A percentile compares a stretch with the other conserved stretches of the same genome.
phyloP scores from a whole-genome alignment of 2,113 vertebrate species.

The Dunckerocampus dactyliophorus region DNA sequence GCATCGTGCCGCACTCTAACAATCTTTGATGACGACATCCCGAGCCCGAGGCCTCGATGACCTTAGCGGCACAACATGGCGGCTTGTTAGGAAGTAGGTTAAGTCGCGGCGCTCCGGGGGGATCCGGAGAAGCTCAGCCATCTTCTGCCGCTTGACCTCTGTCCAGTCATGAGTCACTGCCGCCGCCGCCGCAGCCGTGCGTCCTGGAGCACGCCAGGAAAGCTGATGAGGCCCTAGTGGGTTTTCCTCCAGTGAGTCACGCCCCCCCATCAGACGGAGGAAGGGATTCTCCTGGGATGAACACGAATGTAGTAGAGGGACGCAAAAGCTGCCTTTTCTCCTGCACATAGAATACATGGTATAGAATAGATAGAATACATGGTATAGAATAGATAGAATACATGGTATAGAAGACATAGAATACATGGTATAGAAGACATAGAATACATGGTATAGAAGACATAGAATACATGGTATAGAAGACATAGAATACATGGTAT shows the following conservation, averaged over 20 bases:
- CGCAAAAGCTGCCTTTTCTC: too few relatives aligned
- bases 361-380: too few relatives aligned
- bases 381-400: too few relatives aligned
- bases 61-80: background rate
- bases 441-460: too few relatives aligned
- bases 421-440: too few relatives aligned
- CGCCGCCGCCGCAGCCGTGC: too few relatives aligned
- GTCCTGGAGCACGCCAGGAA: background rate
- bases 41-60: background rate
- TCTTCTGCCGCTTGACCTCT: constrained; percentile 2
- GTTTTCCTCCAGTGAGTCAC: background rate
- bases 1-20: background rate
- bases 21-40: background rate
- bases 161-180: background rate
- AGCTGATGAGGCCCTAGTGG: background rate
- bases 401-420: too few relatives aligned
- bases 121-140: background rate
- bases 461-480: too few relatives aligned
- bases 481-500: too few relatives aligned
- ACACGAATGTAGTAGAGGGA: constrained; percentile 4
- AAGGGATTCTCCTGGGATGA: constrained; percentile 44
- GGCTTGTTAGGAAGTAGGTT: background rate
- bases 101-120: background rate
- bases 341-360: too few relatives aligned
- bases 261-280: too few relatives aligned